Percentiles rank a stretch among this genome's conserved stretches.
phyloP scores from a whole-genome alignment of 2,797 vertebrate genomes.

The Tarsius wallacei region DNA sequence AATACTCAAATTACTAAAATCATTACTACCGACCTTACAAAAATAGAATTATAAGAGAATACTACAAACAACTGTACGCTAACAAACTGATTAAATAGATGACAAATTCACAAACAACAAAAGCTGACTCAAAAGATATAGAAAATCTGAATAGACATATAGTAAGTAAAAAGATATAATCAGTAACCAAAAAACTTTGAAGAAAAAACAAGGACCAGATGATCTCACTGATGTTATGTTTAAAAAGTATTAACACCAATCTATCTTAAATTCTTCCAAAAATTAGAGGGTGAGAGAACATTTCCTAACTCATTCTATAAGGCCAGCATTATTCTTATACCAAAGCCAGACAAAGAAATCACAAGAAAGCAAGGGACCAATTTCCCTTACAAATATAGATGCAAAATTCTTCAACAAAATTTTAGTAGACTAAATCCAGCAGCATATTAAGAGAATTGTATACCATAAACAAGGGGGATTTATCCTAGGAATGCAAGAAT shows the following conservation, averaged over 20 bases:
- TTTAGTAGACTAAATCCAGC: neutral
- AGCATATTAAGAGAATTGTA: neutral
- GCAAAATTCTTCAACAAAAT: neutral
- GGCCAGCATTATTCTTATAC: neutral
- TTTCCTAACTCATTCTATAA: neutral
- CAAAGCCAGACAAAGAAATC: neutral
- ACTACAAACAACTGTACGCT: neutral
- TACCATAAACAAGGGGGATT: neutral
- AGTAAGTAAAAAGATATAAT: neutral
- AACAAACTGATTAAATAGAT: neutral
- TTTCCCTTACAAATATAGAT: neutral
- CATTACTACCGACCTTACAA: too few species aligned
- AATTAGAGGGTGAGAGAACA: neutral
- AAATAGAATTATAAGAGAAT: too few species aligned
- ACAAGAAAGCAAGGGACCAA: neutral
- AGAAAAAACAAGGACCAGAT: neutral
- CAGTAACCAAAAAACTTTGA: neutral
- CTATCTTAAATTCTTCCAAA: neutral
- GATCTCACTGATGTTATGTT: neutral
- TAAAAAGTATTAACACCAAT: conserved; percentile 2
- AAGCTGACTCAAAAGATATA: conserved; percentile 11
- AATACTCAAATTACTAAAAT: too few species aligned
- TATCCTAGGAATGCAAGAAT: neutral
- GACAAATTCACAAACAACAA: neutral
- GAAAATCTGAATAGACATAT: neutral